phyloP scores from a whole-genome alignment of 2,797 vertebrate genomes.

The Alauda arvensis region DNA sequence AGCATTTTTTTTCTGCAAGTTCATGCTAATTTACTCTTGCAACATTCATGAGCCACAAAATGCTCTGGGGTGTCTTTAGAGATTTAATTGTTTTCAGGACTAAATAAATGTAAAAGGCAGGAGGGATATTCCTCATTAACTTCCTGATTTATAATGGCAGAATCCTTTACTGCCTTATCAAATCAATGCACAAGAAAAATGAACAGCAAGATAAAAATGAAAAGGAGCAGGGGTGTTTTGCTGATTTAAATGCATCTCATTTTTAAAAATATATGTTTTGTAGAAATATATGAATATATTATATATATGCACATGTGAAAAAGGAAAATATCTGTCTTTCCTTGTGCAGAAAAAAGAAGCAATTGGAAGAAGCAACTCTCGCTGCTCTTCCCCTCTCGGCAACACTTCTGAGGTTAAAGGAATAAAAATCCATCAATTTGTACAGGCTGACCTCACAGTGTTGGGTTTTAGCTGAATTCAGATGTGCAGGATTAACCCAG shows the following conservation, averaged over 20 bases:
- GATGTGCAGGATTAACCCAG: constrained; percentile 59
- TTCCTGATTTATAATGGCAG: neutral
- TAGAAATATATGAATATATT: no score
- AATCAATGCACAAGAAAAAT: neutral
- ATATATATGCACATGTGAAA: neutral
- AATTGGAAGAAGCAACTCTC: constrained; percentile 15
- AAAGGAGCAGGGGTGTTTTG: neutral
- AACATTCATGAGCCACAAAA: neutral
- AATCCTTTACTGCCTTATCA: neutral
- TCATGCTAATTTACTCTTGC: neutral
- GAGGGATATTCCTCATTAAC: neutral
- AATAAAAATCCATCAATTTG: constrained; percentile 65
- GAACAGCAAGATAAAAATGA: neutral
- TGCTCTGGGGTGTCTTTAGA: neutral
- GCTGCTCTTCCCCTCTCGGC: constrained; percentile 48
- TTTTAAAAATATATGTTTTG: neutral
- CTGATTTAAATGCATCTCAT: neutral
- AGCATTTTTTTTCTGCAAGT: neutral
- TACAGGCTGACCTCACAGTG: constrained; percentile 33
- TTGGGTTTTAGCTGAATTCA: constrained; percentile 42
- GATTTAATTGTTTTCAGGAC: neutral
- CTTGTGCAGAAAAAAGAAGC: neutral
- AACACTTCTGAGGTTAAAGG: constrained; percentile 66
- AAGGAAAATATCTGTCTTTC: neutral
- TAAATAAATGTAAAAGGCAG: neutral